Evolutionary conservation across 2,113 vertebrate species (phyloP).

Genomic region (Microcebus jonahi): DNA sequence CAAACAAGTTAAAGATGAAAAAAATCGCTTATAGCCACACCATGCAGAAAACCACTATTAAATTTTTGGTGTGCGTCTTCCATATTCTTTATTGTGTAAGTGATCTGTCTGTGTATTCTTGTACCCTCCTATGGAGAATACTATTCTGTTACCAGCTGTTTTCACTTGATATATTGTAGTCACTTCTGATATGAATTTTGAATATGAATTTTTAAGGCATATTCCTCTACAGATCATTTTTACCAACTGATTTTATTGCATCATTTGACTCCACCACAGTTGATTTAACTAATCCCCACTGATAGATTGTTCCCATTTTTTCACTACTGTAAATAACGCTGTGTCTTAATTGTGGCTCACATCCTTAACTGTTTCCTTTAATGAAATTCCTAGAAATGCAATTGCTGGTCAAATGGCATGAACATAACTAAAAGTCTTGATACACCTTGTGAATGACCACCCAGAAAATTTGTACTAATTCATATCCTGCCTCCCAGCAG

Average conservation of each 20-base stretch:
- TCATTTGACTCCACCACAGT: slow-evolving; percentile 3
- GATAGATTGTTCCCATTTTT: neutral
- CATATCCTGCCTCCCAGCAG: neutral
- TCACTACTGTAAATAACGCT: neutral
- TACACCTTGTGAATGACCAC: neutral
- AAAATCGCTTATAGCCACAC: neutral
- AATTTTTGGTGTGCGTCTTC: neutral
- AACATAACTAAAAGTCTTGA: neutral
- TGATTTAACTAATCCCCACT: neutral
- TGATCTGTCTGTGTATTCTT: neutral
- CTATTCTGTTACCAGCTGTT: neutral
- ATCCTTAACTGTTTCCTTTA: neutral
- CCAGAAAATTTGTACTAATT: neutral
- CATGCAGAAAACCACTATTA: neutral
- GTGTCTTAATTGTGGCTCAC: neutral
- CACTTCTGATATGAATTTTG: neutral
- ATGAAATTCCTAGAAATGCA: neutral
- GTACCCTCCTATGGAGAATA: neutral
- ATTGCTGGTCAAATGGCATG: neutral
- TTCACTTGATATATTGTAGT: neutral
- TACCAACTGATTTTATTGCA: neutral
- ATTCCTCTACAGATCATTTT: neutral
- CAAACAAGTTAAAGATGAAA: neutral
- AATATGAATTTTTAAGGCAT: neutral
- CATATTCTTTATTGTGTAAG: neutral